A percentile compares a stretch with the other conserved stretches of the same genome.
phyloP scores from a whole-genome alignment of 2,888 invertebrate genomes.

The Cerastoderma edule region DNA sequence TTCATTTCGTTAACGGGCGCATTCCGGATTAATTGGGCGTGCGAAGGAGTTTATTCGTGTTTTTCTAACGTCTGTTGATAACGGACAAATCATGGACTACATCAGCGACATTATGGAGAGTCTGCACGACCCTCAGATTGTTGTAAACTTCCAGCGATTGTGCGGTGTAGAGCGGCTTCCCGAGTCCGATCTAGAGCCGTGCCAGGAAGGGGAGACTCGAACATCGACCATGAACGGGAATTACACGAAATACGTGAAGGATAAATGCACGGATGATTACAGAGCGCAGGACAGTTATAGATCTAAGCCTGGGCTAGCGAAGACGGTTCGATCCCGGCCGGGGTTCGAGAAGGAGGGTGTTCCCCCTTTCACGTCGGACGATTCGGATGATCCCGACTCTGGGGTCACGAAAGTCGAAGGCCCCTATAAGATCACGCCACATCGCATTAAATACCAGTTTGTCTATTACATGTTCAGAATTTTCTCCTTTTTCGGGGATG shows the following conservation, averaged over 20 bases:
- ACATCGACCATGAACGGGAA: not conserved
- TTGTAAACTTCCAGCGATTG: conserved; percentile 60
- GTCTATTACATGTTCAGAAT: conserved; percentile 67
- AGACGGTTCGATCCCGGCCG: not conserved
- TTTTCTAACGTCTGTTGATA: too few relatives aligned
- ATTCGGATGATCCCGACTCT: conserved; percentile 53
- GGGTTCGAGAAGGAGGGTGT: conserved; percentile 51
- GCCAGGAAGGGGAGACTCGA: not conserved
- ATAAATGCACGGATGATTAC: conserved; percentile 43
- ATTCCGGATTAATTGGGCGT: too few relatives aligned
- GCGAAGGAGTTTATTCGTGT: too few relatives aligned
- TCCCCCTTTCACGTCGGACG: conserved; percentile 55
- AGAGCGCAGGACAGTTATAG: conserved; percentile 35
- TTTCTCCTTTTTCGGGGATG: conserved; percentile 74
- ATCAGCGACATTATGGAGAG: conserved; percentile 39
- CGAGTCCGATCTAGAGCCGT: conserved; percentile 28
- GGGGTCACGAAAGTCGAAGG: conserved; percentile 25
- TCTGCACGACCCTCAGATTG: conserved; percentile 48
- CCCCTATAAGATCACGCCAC: conserved; percentile 49
- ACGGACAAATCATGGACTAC: conserved; percentile 9
- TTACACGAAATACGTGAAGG: conserved; percentile 49
- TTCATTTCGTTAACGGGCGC: too few relatives aligned
- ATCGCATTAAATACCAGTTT: conserved; percentile 58
- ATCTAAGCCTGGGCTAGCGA: conserved; percentile 24
- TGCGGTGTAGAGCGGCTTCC: conserved; percentile 62